Base-by-base conservation (phyloP, 1,140 invertebrate species). In the Drosophila nigrodunni region DNA sequence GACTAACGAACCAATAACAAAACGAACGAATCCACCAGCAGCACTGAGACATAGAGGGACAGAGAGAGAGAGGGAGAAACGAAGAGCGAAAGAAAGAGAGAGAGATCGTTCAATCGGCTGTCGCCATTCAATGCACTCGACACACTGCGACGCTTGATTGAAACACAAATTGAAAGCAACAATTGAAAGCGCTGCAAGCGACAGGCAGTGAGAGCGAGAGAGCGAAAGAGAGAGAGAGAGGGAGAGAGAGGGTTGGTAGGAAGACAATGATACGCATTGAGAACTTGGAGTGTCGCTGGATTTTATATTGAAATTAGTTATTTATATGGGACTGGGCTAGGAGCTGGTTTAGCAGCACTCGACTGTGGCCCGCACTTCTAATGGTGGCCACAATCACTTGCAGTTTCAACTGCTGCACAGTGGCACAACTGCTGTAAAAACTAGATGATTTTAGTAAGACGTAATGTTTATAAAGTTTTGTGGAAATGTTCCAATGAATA, bases 1-100 rank as follows among this genome's bases (percentile, higher is more conserved):
- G 34, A 78, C 82, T 70, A 73, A 66, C 76, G 77, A 83, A 80
- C 82, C 78, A 80, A 80, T 77, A 80, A 76, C 71, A 80, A 80
- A 80, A 75, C 78, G 78, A 62, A 80, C 77, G 52, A 71, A 79
- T 70, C 41, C 49, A 71, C 44, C 65, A 44, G 52, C 81, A 62
- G 47, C 35, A 65, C 46, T 52, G 25, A 30, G 25, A 3, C 35
- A 44, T 18, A 44, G 15, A 8, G 13, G 59, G 52, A 68, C 18
- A 11, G 54, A 52, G 66, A 11, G 54, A 52, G 66, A 18, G 13
- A 18, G 13, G n/a, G 41, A 61, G 49, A 18, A 21, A 21, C 18
- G 18, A 35, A 54, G 70, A 75, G 54, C 39, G 65, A 47, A 41
- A 21, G 25, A 65, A 75, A 62, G 78, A 46, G 60, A 69, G 65